Base-by-base conservation (phyloP, 2,888 invertebrate species). In the Xestoiulus laeticollis region DNA sequence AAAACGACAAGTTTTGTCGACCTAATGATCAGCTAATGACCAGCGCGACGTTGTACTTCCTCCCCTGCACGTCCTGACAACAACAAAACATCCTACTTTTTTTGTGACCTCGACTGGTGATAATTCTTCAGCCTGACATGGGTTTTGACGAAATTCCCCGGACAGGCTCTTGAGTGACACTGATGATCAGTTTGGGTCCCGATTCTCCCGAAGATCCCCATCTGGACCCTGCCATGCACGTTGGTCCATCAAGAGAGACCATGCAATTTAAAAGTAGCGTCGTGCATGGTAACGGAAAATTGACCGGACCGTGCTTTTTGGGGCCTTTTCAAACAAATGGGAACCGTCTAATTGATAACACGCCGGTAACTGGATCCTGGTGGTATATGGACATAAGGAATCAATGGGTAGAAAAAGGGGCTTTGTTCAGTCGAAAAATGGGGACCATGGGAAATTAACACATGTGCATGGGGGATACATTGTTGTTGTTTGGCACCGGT, bases 21-120 rank as follows among this genome's bases (percentile, higher is more conserved):
- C 53, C 53, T 59, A 59, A 59, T 59, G 53, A 59, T 59, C 53
- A 59, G 53, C 53, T 59, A 59, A 59, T 59, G 53, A 59, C 53
- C 53, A 59, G n/a, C n/a, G 53, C 53, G 53, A 59, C n/a, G n/a
- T 59, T 59, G 22, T n/a, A 59, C n/a, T 16, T 59, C 53, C n/a
- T 59, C 53, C 53, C 53, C 53, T n/a, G n/a, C 53, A n/a, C 53
- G 53, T n/a, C n/a, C 53, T 59, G 53, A 59, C 19, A n/a, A 59
- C 19, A n/a, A 1, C n/a, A n/a, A n/a, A n/a, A n/a, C n/a, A n/a
- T n/a, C n/a, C n/a, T 59, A n/a, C n/a, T 19, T n/a, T 19, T 48
- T 59, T 59, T 59, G 53, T 59, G 53, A n/a, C 53, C n/a, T 59
- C n/a, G 5, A n/a, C n/a, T 59, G n/a, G 53, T n/a, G 53, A 59